Conservation (phyloP, 2,113 vertebrate species). For the Alosa alosa region DNA sequence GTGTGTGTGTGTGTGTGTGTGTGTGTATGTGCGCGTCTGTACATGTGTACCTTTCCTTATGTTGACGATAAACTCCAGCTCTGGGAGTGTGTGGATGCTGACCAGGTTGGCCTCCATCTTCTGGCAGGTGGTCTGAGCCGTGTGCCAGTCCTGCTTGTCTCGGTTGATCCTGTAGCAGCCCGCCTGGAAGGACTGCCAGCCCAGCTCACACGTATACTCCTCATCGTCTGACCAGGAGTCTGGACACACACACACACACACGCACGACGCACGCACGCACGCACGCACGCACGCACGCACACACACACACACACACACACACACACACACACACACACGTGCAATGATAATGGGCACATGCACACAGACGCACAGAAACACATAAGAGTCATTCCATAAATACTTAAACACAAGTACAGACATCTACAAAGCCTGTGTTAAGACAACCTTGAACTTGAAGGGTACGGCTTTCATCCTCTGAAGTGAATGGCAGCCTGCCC, state of each 20-base stretch:
- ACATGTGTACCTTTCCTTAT: slow-evolving; percentile 77
- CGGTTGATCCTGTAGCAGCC: slow-evolving; percentile 87
- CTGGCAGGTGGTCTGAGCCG: slow-evolving; percentile 84
- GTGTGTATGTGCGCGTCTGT: not conserved
- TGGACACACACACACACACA: slow-evolving; percentile 38
- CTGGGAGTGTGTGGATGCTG: slow-evolving; percentile 89
- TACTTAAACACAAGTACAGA: not conserved
- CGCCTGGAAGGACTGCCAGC: slow-evolving; percentile 91
- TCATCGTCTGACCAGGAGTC: slow-evolving; percentile 75
- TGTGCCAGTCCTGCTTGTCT: slow-evolving; percentile 85
- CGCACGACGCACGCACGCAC: not conserved
- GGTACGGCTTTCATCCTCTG: not conserved
- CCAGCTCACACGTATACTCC: slow-evolving; percentile 85
- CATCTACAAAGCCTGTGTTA: not conserved
- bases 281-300: not conserved
- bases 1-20: not conserved
- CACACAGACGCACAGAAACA: not conserved
- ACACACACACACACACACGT: not conserved
- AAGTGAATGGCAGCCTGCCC: not conserved
- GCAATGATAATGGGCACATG: not conserved
- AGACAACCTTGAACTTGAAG: slow-evolving; percentile 3
- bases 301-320: slow-evolving; percentile 9
- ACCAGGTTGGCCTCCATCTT: slow-evolving; percentile 84
- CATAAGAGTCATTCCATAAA: not conserved
- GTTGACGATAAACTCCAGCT: slow-evolving; percentile 90